Evolutionary conservation across 2,797 vertebrate genomes (phyloP).

Genomic region (Cyclura pinguis): DNA sequence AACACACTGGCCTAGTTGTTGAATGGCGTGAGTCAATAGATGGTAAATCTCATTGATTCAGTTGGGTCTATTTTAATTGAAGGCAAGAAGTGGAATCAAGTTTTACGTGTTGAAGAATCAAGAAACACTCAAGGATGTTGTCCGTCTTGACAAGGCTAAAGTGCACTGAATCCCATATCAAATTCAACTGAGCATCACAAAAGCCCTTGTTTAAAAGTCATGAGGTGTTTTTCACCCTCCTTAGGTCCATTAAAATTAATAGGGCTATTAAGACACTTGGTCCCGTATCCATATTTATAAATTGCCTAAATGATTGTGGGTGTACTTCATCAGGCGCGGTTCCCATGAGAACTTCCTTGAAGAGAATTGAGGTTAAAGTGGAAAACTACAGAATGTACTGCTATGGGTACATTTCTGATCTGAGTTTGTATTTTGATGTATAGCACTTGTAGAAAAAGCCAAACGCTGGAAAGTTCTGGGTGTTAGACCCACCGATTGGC

Average conservation of each 20-base stretch:
- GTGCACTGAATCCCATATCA: not conserved
- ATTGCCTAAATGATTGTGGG: not conserved
- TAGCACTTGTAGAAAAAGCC: not conserved
- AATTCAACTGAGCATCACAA: not conserved
- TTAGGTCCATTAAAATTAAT: constrained; percentile 5
- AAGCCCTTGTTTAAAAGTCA: constrained; percentile 3
- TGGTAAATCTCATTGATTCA: too few species aligned
- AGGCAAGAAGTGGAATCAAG: too few species aligned
- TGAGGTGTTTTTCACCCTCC: not conserved
- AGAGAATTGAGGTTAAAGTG: not conserved
- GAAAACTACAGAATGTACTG: not conserved
- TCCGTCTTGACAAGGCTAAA: not conserved
- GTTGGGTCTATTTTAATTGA: too few species aligned
- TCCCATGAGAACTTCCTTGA: constrained; percentile 2
- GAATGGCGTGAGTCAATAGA: too few species aligned
- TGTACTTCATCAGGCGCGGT: not conserved
- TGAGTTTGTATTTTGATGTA: not conserved
- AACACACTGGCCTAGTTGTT: too few species aligned
- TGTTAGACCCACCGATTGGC: too few species aligned
- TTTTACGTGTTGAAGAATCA: not conserved
- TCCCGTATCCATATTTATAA: constrained; percentile 17
- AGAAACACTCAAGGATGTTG: not conserved
- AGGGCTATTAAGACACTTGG: constrained; percentile 6
- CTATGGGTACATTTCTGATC: not conserved
- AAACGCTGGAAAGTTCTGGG: too few species aligned